phyloP scores from a whole-genome alignment of 2,797 vertebrate genomes.

The Silurus aristotelis region DNA sequence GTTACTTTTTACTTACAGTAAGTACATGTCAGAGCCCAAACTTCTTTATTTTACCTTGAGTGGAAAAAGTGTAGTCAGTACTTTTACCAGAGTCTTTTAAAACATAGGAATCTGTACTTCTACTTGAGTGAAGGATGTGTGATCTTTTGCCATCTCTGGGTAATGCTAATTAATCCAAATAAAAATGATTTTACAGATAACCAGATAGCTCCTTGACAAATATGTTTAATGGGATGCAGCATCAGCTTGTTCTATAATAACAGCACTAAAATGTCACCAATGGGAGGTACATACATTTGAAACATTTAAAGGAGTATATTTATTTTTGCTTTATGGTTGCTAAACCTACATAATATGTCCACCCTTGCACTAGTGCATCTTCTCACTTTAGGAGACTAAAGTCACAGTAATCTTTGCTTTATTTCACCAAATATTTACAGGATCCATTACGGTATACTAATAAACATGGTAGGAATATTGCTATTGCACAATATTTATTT shows the following conservation, averaged over 20 bases:
- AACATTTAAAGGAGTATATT: background rate
- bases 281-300: background rate
- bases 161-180: background rate
- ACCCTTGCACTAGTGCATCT: background rate
- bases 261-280: background rate
- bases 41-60: too few species aligned
- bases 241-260: background rate
- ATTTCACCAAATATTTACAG: slow-evolving; percentile 42
- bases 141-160: background rate
- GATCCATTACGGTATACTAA: slow-evolving; percentile 66
- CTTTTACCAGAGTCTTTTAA: too few species aligned
- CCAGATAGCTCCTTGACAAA: background rate
- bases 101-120: too few species aligned
- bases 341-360: background rate
- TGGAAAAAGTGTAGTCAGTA: too few species aligned
- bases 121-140: too few species aligned
- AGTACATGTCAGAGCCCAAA: too few species aligned
- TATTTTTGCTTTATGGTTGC: background rate
- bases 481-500: slow-evolving; percentile 4
- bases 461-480: slow-evolving; percentile 34
- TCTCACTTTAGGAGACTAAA: slow-evolving; percentile 18
- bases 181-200: background rate
- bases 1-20: too few species aligned
- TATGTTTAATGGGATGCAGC: background rate
- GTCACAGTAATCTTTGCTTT: background rate